A percentile compares a stretch with the other conserved stretches of the same genome.
These are phyloP conservation scores for Drosophila sturtevanti DNA, from an alignment of 1,140 invertebrate genomes.

Conservation along the genomic window DNA sequence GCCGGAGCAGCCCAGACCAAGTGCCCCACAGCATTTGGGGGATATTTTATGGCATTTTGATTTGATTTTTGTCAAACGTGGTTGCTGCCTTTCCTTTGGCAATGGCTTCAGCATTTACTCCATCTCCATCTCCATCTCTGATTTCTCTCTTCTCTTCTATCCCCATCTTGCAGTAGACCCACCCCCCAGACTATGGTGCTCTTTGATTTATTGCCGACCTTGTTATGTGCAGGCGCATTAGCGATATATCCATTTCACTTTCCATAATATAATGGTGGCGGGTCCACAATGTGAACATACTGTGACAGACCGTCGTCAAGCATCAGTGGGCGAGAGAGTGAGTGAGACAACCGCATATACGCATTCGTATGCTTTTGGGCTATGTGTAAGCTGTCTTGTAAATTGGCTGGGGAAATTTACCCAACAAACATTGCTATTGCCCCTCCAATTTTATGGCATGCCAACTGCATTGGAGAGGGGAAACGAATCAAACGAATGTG, in stretches of 20 bases:
- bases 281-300: constrained; percentile 23
- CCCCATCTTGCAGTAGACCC: constrained; percentile 5
- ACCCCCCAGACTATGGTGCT: constrained; percentile 25
- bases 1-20: too few relatives aligned
- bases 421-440: too few relatives aligned
- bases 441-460: constrained; percentile 62
- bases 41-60: constrained; percentile 81
- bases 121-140: constrained; percentile 14
- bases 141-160: too few relatives aligned
- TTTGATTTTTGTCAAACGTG: constrained; percentile 75
- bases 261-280: constrained; percentile 81
- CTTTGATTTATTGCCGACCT: constrained; percentile 83
- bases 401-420: constrained; percentile 67
- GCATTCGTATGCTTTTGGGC: constrained; percentile 12
- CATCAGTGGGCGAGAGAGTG: constrained; percentile 31
- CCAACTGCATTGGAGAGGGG: neutral
- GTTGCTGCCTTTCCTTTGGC: constrained; percentile 14
- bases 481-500: constrained; percentile 21
- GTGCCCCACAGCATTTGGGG: constrained; percentile 24
- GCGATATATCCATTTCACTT: constrained; percentile 82
- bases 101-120: constrained; percentile 28
- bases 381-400: constrained; percentile 32
- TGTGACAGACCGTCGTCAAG: constrained; percentile 58
- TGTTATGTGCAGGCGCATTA: constrained; percentile 82
- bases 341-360: constrained; percentile 59